Percentiles rank a stretch among this genome's conserved stretches.
Conservation (phyloP, 1,140 invertebrate species). For the Aphelenchoides besseyi region DNA sequence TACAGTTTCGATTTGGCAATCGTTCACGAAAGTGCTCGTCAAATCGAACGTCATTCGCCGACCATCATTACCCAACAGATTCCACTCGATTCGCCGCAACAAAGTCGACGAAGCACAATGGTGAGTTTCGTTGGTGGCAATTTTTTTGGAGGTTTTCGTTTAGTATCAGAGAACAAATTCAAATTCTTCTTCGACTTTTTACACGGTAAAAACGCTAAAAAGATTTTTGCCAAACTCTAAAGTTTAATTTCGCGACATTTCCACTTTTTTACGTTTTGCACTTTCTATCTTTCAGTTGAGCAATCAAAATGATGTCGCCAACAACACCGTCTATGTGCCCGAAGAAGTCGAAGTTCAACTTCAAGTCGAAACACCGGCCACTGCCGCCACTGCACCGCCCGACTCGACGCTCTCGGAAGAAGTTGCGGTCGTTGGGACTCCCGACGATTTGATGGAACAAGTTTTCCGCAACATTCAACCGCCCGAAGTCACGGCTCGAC, state of each 20-base stretch:
- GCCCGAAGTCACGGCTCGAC: background rate
- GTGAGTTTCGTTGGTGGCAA: background rate
- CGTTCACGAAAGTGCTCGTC: slow-evolving; percentile 14
- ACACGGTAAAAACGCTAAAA: slow-evolving; percentile 6
- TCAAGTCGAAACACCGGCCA: background rate
- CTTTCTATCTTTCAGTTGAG: background rate
- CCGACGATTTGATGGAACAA: slow-evolving; percentile 43
- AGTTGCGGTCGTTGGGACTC: background rate
- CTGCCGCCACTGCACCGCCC: background rate
- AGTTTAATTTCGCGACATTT: background rate
- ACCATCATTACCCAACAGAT: background rate
- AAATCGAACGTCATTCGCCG: slow-evolving; percentile 2
- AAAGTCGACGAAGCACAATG: background rate
- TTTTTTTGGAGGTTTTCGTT: background rate
- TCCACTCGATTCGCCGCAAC: slow-evolving; percentile 2
- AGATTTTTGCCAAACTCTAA: too few relatives aligned
- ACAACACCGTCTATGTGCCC: slow-evolving; percentile 1
- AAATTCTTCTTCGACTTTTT: background rate
- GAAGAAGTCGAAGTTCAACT: background rate
- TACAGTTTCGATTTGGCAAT: slow-evolving; percentile 32
- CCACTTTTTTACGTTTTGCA: background rate
- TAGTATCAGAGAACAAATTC: slow-evolving; percentile 8
- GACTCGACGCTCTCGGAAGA: background rate
- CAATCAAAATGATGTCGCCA: background rate
- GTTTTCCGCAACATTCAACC: slow-evolving; percentile 34